Evolutionary conservation across 2,797 vertebrate species (phyloP).

Genomic region (Schizopygopsis pylzovi): DNA sequence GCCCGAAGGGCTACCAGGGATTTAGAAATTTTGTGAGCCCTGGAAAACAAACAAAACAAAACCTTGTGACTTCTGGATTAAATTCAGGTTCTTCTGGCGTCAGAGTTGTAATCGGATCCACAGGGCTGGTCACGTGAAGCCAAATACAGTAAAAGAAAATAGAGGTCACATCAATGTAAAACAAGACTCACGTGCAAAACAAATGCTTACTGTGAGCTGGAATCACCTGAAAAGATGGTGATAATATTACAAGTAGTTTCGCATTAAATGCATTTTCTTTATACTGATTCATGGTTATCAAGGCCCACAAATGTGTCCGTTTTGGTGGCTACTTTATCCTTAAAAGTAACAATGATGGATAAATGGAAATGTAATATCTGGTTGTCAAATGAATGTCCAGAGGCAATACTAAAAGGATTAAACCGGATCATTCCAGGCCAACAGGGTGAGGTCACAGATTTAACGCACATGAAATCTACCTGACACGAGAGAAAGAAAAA

Average conservation of each 20-base stretch:
- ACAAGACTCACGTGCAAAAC: background rate
- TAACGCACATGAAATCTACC: slow-evolving; percentile 26
- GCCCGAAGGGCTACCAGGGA: no score
- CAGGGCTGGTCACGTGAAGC: background rate
- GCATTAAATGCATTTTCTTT: background rate
- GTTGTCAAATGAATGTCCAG: background rate
- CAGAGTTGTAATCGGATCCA: background rate
- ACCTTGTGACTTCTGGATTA: slow-evolving; percentile 17
- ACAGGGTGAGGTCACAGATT: slow-evolving; percentile 14
- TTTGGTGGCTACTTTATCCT: background rate
- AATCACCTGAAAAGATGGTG: background rate
- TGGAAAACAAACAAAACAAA: background rate
- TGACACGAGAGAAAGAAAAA: background rate
- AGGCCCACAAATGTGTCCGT: background rate
- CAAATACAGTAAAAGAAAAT: background rate
- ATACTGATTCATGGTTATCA: background rate
- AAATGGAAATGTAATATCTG: background rate
- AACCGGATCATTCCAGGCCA: background rate
- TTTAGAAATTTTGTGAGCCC: no score
- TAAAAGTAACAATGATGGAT: background rate
- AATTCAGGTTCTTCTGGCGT: slow-evolving; percentile 11
- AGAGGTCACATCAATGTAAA: background rate
- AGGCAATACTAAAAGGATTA: background rate
- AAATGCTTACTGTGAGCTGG: background rate
- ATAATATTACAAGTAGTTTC: background rate